Percentiles rank a stretch among this genome's conserved stretches.
These are phyloP conservation scores for Lycodopsis pacificus DNA, from an alignment of 2,797 vertebrate genomes.

Conservation along the genomic window DNA sequence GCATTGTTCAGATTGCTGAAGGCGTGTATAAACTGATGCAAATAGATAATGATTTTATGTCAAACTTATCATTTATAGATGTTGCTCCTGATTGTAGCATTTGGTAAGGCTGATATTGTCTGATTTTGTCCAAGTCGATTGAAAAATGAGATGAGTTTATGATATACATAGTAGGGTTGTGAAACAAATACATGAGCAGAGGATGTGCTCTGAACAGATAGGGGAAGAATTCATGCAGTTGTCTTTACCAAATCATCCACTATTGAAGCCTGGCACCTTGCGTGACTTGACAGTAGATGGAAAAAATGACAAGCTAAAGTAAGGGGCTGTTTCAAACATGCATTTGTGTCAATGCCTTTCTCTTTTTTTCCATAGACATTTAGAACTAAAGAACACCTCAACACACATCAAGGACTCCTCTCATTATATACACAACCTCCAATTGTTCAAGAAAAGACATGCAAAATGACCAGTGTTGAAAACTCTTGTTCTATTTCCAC, in stretches of 20 bases:
- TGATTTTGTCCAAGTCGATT: neutral
- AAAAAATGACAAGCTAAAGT: neutral
- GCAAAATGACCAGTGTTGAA: neutral
- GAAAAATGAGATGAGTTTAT: neutral
- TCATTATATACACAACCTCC: neutral
- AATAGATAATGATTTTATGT: slow-evolving; percentile 10
- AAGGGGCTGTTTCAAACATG: neutral
- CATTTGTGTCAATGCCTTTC: neutral
- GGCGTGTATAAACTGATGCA: slow-evolving; percentile 23
- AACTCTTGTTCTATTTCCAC: neutral
- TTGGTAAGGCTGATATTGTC: neutral
- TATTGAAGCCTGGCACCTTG: neutral
- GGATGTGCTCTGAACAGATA: neutral
- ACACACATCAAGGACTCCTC: neutral
- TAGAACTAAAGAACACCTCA: neutral
- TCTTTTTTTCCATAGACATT: neutral
- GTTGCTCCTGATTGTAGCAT: neutral
- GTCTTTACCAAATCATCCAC: neutral
- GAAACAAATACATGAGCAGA: neutral
- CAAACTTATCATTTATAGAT: neutral
- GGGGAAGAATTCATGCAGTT: neutral
- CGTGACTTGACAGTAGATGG: neutral
- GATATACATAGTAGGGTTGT: neutral
- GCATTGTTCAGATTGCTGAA: slow-evolving; percentile 27
- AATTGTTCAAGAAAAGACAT: neutral